These are phyloP conservation scores for Cinclus mexicanus DNA, from an alignment of 2,113 vertebrate species.

Conservation along the genomic window DNA sequence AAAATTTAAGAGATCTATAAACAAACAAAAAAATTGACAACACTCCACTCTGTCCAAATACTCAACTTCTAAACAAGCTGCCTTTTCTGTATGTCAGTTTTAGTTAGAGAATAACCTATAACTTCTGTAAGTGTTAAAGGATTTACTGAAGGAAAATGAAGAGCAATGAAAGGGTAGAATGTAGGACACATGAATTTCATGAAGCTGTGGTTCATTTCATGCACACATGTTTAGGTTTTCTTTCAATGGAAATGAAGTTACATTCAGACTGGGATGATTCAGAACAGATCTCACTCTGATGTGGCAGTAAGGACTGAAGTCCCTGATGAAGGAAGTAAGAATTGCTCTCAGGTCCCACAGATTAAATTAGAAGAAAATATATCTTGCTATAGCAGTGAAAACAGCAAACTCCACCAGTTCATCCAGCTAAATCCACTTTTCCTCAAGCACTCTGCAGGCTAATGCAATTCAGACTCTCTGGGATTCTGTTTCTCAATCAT, in stretches of 20 bases:
- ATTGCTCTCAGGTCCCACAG: neutral
- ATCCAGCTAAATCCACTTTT: conserved; percentile 44
- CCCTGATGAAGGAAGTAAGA: neutral
- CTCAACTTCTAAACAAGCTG: neutral
- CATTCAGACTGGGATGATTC: neutral
- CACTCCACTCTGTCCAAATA: neutral
- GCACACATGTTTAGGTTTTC: neutral
- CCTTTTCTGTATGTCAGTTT: neutral
- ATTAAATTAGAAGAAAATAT: conserved; percentile 2
- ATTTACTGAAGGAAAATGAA: neutral
- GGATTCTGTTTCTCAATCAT: conserved; percentile 47
- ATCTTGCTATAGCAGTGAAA: neutral
- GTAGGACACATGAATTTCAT: neutral
- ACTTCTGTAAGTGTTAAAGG: neutral
- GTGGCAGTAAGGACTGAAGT: neutral
- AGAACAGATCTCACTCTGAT: neutral
- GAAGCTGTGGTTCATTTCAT: neutral
- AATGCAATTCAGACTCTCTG: conserved; percentile 26
- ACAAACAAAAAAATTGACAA: neutral
- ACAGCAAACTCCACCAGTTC: neutral
- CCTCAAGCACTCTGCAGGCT: neutral
- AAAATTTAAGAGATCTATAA: neutral
- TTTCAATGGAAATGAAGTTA: neutral
- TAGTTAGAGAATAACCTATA: neutral
- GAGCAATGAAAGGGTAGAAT: neutral